A percentile compares a stretch with the other conserved stretches of the same genome.
Evolutionary conservation across 2,888 invertebrate genomes (phyloP).

Genomic region (Alloscopus bannaensis): DNA sequence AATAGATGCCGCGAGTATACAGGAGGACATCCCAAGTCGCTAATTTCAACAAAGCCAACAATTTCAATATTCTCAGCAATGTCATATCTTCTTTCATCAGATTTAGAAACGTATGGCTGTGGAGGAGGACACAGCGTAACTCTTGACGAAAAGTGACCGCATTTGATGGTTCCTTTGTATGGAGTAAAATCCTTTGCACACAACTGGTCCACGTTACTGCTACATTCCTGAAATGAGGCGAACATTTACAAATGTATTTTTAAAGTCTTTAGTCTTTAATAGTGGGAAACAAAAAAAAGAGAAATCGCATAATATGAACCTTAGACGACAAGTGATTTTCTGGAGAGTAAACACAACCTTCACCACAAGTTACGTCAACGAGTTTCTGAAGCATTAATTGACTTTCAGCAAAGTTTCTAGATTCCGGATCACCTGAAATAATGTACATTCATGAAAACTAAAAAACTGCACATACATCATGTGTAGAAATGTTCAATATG

Average conservation of each 20-base stretch:
- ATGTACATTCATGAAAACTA: constrained; percentile 1
- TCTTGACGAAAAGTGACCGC: constrained; percentile 85
- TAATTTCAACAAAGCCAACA: constrained; percentile 90
- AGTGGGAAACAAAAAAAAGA: no score
- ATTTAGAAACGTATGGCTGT: constrained; percentile 74
- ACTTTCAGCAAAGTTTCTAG: constrained; percentile 70
- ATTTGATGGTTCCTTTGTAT: constrained; percentile 83
- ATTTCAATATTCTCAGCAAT: constrained; percentile 87
- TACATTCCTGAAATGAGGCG: constrained; percentile 61
- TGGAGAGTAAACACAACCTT: constrained; percentile 80
- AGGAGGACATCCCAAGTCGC: constrained; percentile 93
- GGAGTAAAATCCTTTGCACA: constrained; percentile 85
- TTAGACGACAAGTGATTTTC: constrained; percentile 78
- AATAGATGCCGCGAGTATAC: constrained; percentile 93
- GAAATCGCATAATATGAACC: constrained; percentile 61
- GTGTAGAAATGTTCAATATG: constrained; percentile 29
- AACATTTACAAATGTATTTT: constrained; percentile 2
- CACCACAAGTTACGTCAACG: constrained; percentile 84
- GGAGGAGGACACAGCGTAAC: constrained; percentile 86
- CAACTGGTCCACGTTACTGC: constrained; percentile 79
- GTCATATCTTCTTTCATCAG: constrained; percentile 79
- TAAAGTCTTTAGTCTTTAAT: no score
- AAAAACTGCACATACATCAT: not conserved
- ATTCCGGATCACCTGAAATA: constrained; percentile 74
- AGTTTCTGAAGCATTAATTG: constrained; percentile 83